Evolutionary conservation across 2,113 vertebrate species (phyloP).

Genomic region (Platysteira castanea): DNA sequence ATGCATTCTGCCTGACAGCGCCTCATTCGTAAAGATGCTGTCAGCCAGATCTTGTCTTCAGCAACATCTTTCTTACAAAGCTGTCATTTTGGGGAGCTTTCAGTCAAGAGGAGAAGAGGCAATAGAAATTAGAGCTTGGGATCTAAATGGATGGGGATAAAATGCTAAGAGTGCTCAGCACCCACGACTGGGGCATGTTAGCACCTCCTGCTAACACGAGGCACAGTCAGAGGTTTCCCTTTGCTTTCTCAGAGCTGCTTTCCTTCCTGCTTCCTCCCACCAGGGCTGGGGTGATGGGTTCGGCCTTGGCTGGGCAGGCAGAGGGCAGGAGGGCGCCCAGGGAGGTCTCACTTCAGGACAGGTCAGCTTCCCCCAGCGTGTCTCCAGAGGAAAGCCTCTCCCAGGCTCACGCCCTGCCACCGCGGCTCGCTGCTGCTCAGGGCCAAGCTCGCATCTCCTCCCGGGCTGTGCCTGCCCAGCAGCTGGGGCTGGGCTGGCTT

Average conservation of each 20-base stretch:
- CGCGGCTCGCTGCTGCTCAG: not conserved
- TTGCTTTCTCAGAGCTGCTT: not conserved
- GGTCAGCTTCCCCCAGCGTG: not conserved
- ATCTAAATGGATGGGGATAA: not conserved
- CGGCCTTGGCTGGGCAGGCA: not conserved
- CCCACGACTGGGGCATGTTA: rapidly evolving
- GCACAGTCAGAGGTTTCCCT: not conserved
- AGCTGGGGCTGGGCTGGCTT: not conserved
- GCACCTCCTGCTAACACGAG: not conserved
- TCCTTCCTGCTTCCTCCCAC: not conserved
- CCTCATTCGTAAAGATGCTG: not conserved
- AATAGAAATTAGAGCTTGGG: not conserved
- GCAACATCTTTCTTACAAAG: not conserved
- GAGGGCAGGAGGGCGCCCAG: rapidly evolving
- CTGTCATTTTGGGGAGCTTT: not conserved
- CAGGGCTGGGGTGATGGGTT: not conserved
- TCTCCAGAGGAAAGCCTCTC: not conserved
- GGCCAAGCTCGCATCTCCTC: not conserved
- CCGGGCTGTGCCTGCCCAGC: not conserved
- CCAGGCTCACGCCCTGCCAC: not conserved
- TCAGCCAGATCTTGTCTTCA: not conserved
- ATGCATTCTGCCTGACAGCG: not conserved
- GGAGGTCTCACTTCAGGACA: not conserved
- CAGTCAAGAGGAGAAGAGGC: not conserved
- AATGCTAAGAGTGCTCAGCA: not conserved